Conservation (phyloP, 2,888 invertebrate genomes). For the Dicyrtoma fusca region DNA sequence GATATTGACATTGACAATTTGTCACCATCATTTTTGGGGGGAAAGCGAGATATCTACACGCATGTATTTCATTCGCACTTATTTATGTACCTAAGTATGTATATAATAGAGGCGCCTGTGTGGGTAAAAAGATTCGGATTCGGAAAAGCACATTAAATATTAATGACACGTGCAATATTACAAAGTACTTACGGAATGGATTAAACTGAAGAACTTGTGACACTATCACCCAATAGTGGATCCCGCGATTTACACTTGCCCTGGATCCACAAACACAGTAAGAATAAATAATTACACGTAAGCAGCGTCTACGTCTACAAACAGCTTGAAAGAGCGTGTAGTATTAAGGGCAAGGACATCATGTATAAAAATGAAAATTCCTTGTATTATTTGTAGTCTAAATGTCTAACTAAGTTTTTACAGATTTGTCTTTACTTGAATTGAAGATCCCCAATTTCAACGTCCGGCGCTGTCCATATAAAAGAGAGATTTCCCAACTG, state of each 20-base stretch:
- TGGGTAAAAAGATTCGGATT: neutral
- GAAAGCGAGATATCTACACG: too few relatives aligned
- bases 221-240: constrained; percentile 52
- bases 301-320: neutral
- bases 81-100: too few relatives aligned
- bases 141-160: neutral
- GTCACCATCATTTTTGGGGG: too few relatives aligned
- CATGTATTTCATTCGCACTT: too few relatives aligned
- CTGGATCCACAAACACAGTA: too few relatives aligned
- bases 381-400: neutral
- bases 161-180: neutral
- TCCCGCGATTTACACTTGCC: constrained; percentile 51
- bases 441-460: constrained; percentile 50
- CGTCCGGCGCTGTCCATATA: constrained; percentile 53
- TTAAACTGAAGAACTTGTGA: constrained; percentile 52
- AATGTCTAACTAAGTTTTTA: neutral
- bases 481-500: constrained; percentile 49
- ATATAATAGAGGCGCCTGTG: neutral
- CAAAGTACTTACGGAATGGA: constrained; percentile 52
- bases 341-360: neutral
- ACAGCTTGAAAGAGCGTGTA: neutral
- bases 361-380: neutral
- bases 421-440: constrained; percentile 45
- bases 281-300: neutral
- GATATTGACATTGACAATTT: too few relatives aligned